phyloP scores from a whole-genome alignment of 2,888 invertebrate genomes.

The Drosophila longiperda region DNA sequence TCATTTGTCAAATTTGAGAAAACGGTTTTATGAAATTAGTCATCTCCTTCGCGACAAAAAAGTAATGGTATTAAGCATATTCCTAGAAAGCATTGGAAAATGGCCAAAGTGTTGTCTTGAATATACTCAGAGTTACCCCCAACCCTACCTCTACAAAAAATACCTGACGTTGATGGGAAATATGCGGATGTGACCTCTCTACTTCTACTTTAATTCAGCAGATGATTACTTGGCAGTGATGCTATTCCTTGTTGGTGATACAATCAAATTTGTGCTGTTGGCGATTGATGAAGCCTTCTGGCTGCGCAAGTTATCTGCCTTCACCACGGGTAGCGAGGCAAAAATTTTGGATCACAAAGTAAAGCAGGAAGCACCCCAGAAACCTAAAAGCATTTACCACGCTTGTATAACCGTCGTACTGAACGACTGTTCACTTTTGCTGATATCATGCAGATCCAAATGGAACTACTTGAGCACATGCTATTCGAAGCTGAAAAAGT shows the following conservation, averaged over 20 bases:
- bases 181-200: too few relatives aligned
- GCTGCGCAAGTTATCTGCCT: conserved; percentile 21
- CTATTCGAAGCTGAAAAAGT: neutral
- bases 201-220: neutral
- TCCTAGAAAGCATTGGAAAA: too few relatives aligned
- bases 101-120: too few relatives aligned
- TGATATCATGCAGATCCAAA: neutral
- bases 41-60: too few relatives aligned
- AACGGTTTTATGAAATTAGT: too few relatives aligned
- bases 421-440: conserved; percentile 28
- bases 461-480: neutral
- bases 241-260: conserved; percentile 61
- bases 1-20: too few relatives aligned
- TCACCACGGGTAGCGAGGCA: conserved; percentile 7
- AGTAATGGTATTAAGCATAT: too few relatives aligned
- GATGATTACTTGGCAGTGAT: conserved; percentile 38
- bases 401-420: conserved; percentile 25
- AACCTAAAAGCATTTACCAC: neutral
- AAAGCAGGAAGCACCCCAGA: neutral
- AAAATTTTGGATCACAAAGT: conserved; percentile 16
- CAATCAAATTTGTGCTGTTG: conserved; percentile 51
- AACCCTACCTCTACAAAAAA: neutral
- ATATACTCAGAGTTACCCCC: too few relatives aligned
- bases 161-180: conserved; percentile 25
- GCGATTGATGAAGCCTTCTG: conserved; percentile 49